Base-by-base conservation (phyloP, 1,140 invertebrate species). In the Zaprionus kolodkinae region DNA sequence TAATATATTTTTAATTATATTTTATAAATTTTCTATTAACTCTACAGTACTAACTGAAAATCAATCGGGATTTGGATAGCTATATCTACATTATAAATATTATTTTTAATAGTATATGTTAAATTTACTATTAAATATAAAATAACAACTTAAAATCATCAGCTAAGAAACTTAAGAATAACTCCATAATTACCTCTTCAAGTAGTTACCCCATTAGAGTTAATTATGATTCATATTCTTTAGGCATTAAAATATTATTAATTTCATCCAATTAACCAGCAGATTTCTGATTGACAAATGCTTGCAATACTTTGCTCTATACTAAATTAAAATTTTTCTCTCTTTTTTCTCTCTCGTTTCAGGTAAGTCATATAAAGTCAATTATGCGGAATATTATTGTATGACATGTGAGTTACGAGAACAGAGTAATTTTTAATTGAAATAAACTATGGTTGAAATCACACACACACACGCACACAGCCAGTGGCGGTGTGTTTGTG, bases 321-420 rank as follows among this genome's bases (percentile, higher is more conserved):
- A 76, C 83, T 84, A 65, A 83, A 83, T 76, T 70, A 62, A 48
- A 66, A 79, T 83, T 61, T 45, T 9, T 69, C 21, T 56, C n/a
- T 50, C 38, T 64, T 60, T 68, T 33, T 36, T 72, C 57, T 63
- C 77, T 64, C 45, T 54, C 40, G 59, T 76, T 89, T 13, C 78
- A 88, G 85, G 85, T 88, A 85, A 88, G 85, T 88, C 65, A 65
- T 62, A 65, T 56, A 60, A 71, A 81, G 69, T 85, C 74, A 76
- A 87, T 89, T 33, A 57, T 15, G 33, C 25, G 33, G 12, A 38
- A 60, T 56, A 61, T 56, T 10, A 61, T 56, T 10, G n/a, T n/a
- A 56, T 57, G 52, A 25, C 36, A 73, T 57, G 72, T 63, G 71
- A 73, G 56, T 55, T 35, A 15, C 21, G n/a, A 38, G 43, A n/a